Percentiles rank a stretch among this genome's conserved stretches.
phyloP scores from a whole-genome alignment of 2,888 invertebrate species.

The Kryphioiulus occultus region DNA sequence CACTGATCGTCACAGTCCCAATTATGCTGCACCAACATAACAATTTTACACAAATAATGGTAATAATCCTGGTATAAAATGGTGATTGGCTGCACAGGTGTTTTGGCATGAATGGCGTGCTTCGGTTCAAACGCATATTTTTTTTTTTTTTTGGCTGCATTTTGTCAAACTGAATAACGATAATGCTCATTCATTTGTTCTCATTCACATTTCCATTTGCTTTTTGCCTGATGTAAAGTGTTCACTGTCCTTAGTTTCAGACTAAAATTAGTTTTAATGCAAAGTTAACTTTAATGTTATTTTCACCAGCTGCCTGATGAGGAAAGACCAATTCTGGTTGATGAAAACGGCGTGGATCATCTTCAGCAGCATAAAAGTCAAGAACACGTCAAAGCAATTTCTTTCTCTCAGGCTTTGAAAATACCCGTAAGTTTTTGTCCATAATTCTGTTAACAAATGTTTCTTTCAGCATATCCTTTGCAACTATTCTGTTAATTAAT shows the following conservation, averaged over 20 bases:
- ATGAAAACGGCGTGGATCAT: slow-evolving; percentile 53
- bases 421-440: slow-evolving; percentile 75
- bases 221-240: neutral
- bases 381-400: slow-evolving; percentile 70
- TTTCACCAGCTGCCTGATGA: slow-evolving; percentile 56
- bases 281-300: neutral
- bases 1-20: too few species aligned
- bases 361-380: slow-evolving; percentile 47
- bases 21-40: too few species aligned
- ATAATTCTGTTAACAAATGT: neutral
- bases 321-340: slow-evolving; percentile 58
- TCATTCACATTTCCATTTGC: neutral
- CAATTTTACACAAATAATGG: too few species aligned
- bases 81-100: neutral
- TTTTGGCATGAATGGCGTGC: neutral
- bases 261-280: neutral
- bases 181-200: neutral
- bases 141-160: neutral
- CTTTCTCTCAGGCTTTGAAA: slow-evolving; percentile 76
- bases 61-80: too few species aligned
- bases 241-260: neutral
- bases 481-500: too few species aligned
- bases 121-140: neutral
- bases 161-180: neutral
- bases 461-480: neutral